Evolutionary conservation across 2,888 invertebrate species (phyloP).

Genomic region (Caenorhabditis sp.): DNA sequence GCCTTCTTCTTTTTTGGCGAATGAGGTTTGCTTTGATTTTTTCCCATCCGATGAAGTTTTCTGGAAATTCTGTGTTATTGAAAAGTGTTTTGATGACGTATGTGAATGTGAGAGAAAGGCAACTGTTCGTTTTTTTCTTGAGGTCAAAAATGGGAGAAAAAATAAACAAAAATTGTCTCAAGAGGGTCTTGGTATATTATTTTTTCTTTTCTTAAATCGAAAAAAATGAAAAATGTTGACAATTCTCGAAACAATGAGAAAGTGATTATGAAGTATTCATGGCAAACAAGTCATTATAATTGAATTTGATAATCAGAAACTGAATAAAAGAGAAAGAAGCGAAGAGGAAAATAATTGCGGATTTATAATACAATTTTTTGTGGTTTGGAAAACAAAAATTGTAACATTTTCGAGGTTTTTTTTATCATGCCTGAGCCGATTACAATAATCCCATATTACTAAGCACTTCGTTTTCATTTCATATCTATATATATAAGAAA

Average conservation of each 20-base stretch:
- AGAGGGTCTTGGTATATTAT: neutral
- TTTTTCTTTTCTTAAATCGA: neutral
- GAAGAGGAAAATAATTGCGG: neutral
- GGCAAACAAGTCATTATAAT: neutral
- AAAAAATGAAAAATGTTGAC: neutral
- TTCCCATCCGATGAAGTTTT: conserved; percentile 47
- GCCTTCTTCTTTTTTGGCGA: conserved; percentile 63
- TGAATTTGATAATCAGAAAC: neutral
- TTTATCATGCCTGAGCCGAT: too few species aligned
- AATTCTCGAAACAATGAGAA: neutral
- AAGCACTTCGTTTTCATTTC: too few species aligned
- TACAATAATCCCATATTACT: too few species aligned
- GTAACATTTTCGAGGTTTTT: neutral
- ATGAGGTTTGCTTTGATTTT: conserved; percentile 52
- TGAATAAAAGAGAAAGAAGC: neutral
- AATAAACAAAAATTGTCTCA: neutral
- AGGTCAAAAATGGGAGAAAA: neutral
- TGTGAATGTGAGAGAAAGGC: too few species aligned
- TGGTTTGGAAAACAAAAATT: neutral
- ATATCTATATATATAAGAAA: too few species aligned
- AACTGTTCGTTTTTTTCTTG: neutral
- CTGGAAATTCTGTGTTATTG: neutral
- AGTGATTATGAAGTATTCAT: neutral
- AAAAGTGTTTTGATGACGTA: too few species aligned
- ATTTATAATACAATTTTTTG: neutral